Evolutionary conservation across 2,888 invertebrate genomes (phyloP), one percentile per base, ranked within the genome.

Genomic region (Mesopsocus fuscifrons): DNA sequence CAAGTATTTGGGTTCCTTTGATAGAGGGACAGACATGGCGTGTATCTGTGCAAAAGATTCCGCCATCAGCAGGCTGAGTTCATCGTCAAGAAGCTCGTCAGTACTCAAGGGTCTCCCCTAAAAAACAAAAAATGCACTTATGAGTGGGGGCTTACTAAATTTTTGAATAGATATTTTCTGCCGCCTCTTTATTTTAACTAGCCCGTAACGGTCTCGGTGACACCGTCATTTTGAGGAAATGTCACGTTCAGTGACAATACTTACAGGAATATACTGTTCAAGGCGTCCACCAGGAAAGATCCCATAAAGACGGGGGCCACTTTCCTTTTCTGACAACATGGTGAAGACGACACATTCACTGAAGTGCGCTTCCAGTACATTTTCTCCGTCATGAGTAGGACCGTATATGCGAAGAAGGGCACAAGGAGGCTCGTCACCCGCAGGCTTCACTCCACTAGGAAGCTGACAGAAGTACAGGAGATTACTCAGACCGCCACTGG

Each of bases 301-400:
- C 0, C 97, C 97, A 59, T 89, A 85, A 6, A 97, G 67, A 57
- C 84, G 84, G 0, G 97, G 97, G 0, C 97, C 97, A 38, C 97
- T 69, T 43, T 81, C 73, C 46, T 95, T 74, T 60, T 97, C 97
- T 0, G 95, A 92, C 2, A 98, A 68, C 30, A 98, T 65, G 0
- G 95, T 92, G 60, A 97, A 98, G 44, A 98, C 88, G 2, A 98
- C 95, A 1, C 92, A 91, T 59, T 98, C 97, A 2, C 88, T 88
- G 48, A 91, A 75, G n/a, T 66, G 63, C 2, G 84, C 80, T 55
- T 94, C 92, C 53, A 91, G 69, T 2, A 85, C 88, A 43, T 81
- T 69, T 55, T 83, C 82, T 3, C 47, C 48, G 11, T 83, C 83
- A 59, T 92, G 91, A 2, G 91, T 83, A 57, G 94, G 91, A 0